Percentiles rank a stretch among this genome's conserved stretches.
phyloP scores from a whole-genome alignment of 2,888 invertebrate species.

The Malthinus seriepunctatus region DNA sequence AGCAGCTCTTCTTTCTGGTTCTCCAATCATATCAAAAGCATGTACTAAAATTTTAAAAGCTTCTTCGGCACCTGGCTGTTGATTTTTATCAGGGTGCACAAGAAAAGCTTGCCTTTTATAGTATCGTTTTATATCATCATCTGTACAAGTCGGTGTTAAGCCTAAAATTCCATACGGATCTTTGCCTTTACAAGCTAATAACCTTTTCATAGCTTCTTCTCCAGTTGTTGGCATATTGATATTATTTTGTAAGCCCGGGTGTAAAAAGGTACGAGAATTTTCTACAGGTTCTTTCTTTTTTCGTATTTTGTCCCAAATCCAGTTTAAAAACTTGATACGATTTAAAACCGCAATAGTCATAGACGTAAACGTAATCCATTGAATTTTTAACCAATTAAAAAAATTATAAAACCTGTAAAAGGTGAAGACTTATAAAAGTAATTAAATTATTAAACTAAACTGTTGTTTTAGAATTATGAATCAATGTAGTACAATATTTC shows the following conservation, averaged over 20 bases:
- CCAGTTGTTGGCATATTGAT: slow-evolving; percentile 86
- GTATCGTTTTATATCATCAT: slow-evolving; percentile 93
- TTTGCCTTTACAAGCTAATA: slow-evolving; percentile 91
- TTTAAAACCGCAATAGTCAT: slow-evolving; percentile 42
- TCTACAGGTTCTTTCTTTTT: slow-evolving; percentile 53
- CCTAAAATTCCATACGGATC: slow-evolving; percentile 84
- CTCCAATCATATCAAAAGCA: slow-evolving; percentile 93
- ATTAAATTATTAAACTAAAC: no score
- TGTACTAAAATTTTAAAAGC: slow-evolving; percentile 95
- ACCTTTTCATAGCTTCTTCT: slow-evolving; percentile 92
- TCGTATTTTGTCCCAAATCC: slow-evolving; percentile 52
- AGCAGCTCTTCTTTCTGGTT: slow-evolving; percentile 67
- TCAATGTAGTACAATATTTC: no score
- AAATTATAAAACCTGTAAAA: slow-evolving; percentile 43
- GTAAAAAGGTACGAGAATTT: slow-evolving; percentile 54
- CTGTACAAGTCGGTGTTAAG: slow-evolving; percentile 83
- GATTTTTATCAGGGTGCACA: slow-evolving; percentile 96
- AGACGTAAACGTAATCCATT: slow-evolving; percentile 44
- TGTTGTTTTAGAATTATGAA: no score
- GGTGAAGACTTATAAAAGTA: neutral
- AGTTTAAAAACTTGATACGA: slow-evolving; percentile 45
- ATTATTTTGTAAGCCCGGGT: slow-evolving; percentile 66
- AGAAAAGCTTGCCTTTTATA: slow-evolving; percentile 92
- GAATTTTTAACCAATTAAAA: slow-evolving; percentile 45
- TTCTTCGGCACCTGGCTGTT: slow-evolving; percentile 93